Evolutionary conservation across 2,797 vertebrate species (phyloP).

Genomic region (Telmatherina bonti): DNA sequence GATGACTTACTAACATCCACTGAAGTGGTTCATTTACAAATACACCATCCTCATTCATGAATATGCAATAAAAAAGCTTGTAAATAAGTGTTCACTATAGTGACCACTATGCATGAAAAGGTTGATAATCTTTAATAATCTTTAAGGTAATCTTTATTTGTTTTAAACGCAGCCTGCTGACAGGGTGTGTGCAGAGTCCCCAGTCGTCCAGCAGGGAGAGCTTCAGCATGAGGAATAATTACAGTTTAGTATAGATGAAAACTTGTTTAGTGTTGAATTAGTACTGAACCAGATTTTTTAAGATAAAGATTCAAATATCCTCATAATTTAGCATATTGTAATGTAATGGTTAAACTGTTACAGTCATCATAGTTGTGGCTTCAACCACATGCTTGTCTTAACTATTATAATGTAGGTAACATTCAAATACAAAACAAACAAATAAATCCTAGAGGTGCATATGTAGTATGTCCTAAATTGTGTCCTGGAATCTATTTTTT

Average conservation of each 20-base stretch:
- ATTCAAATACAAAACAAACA: slow-evolving; percentile 36
- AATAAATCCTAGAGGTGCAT: slow-evolving; percentile 28
- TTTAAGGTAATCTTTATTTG: no score
- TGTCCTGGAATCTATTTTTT: slow-evolving; percentile 19
- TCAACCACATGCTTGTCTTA: slow-evolving; percentile 27
- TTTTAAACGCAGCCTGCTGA: neutral
- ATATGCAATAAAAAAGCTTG: no score
- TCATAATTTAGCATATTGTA: slow-evolving; percentile 45
- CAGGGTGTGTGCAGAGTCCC: neutral
- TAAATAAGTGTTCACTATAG: no score
- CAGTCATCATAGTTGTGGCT: slow-evolving; percentile 45
- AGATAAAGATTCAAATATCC: neutral
- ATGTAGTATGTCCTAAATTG: slow-evolving; percentile 3
- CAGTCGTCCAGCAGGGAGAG: slow-evolving; percentile 23
- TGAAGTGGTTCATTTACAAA: no score
- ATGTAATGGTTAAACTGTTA: slow-evolving; percentile 52
- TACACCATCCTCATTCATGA: no score
- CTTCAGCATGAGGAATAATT: slow-evolving; percentile 6
- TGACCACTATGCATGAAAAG: no score
- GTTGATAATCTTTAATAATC: no score
- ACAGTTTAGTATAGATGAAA: neutral
- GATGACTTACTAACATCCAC: no score
- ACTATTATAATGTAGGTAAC: neutral
- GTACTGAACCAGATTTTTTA: neutral
- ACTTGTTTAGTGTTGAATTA: neutral